Evolutionary conservation across 2,113 vertebrate species (phyloP).

Genomic region (Bubo bubo): DNA sequence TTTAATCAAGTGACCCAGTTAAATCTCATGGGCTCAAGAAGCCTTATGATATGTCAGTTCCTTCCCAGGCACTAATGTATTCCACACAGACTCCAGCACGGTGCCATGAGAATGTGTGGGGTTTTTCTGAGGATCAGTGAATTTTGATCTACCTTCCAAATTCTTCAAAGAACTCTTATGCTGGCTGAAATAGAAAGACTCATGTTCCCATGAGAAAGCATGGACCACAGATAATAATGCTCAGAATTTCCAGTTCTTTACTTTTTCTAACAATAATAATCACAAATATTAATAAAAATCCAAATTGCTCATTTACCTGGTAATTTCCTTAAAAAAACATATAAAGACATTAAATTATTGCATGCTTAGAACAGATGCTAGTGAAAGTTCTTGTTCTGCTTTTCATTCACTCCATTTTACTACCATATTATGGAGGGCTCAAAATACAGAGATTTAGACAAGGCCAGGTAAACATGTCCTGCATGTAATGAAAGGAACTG

Average conservation of each 20-base stretch:
- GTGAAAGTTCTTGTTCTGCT: background rate
- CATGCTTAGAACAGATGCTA: background rate
- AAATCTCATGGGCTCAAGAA: background rate
- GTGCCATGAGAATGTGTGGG: background rate
- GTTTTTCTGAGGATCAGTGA: background rate
- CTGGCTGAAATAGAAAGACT: background rate
- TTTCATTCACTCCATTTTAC: background rate
- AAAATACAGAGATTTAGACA: background rate
- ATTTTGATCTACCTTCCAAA: slow-evolving; percentile 11
- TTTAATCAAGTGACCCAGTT: background rate
- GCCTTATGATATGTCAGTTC: background rate
- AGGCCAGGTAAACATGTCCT: background rate
- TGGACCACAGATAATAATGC: background rate
- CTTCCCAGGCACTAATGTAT: background rate
- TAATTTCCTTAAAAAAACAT: background rate
- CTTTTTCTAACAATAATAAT: background rate
- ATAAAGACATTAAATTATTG: background rate
- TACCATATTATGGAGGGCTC: background rate
- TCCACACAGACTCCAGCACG: background rate
- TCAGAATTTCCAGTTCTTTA: background rate
- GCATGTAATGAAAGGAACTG: background rate
- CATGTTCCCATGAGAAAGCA: background rate
- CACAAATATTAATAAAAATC: background rate
- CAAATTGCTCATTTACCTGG: background rate
- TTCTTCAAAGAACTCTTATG: background rate